Percentiles rank a stretch among this genome's conserved stretches.
Conservation (phyloP, 2,797 vertebrate genomes). For the Acanthurus tractus region DNA sequence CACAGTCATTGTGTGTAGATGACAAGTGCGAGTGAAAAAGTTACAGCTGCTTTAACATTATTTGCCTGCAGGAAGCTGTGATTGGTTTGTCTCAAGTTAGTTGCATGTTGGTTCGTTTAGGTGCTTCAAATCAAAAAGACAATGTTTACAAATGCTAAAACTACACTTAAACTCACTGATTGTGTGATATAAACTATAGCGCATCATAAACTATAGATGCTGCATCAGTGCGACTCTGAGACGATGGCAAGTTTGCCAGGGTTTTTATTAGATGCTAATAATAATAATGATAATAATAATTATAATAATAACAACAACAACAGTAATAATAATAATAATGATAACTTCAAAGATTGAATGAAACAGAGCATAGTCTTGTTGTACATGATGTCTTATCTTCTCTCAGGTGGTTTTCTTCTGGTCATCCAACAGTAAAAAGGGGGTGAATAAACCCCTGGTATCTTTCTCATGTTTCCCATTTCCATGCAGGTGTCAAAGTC, state of each 20-base stretch:
- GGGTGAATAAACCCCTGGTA: conserved; percentile 19
- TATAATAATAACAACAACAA: too few species aligned
- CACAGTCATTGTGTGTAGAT: conserved; percentile 8
- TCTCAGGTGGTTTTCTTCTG: conserved; percentile 76
- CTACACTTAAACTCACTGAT: background rate
- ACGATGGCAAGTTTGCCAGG: background rate
- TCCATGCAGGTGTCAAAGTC: conserved; percentile 42
- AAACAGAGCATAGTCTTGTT: conserved; percentile 16
- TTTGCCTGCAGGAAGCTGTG: background rate
- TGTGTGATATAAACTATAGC: background rate
- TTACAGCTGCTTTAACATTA: conserved; percentile 5
- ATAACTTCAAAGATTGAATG: background rate
- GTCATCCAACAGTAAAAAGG: conserved; percentile 55
- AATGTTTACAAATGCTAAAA: conserved; percentile 1
- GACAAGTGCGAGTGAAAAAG: background rate
- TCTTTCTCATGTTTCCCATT: conserved; percentile 22
- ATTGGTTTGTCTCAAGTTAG: conserved; percentile 4
- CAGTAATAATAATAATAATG: conserved; percentile 3
- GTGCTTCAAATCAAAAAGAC: conserved; percentile 26
- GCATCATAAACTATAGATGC: conserved; percentile 12
- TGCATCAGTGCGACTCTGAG: background rate
- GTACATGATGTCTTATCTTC: conserved; percentile 59
- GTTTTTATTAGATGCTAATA: background rate
- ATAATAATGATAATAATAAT: conserved; percentile 4
- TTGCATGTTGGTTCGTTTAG: background rate